phyloP scores from a whole-genome alignment of 2,797 vertebrate species.

The Pseudomugil tenellus region DNA sequence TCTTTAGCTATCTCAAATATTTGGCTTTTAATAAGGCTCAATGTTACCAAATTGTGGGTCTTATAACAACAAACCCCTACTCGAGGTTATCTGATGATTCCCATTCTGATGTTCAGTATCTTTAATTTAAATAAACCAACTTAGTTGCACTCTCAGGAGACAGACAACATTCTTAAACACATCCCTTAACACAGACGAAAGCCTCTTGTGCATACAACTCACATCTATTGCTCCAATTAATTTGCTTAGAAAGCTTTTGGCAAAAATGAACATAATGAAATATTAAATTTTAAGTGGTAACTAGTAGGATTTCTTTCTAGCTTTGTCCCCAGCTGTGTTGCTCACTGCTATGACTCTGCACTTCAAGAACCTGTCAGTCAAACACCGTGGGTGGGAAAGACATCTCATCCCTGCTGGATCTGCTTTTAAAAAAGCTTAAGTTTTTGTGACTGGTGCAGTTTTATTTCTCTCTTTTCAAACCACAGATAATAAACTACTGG shows the following conservation, averaged over 20 bases:
- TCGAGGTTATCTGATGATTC: slow-evolving; percentile 31
- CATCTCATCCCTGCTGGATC: neutral
- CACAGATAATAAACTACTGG: neutral
- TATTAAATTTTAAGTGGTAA: neutral
- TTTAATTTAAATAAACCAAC: slow-evolving; percentile 47
- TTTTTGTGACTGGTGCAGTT: slow-evolving; percentile 17
- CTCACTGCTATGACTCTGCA: neutral
- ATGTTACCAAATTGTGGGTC: slow-evolving; percentile 12
- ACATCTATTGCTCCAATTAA: slow-evolving; percentile 12
- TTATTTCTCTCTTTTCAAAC: neutral
- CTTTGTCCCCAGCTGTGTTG: neutral
- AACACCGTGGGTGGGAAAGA: slow-evolving; percentile 23
- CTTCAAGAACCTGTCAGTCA: slow-evolving; percentile 41
- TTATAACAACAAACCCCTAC: slow-evolving; percentile 31
- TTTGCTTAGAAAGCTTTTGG: slow-evolving; percentile 21
- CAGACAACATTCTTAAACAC: slow-evolving; percentile 6
- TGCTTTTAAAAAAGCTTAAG: slow-evolving; percentile 26
- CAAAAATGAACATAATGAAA: slow-evolving; percentile 16
- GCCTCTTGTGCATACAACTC: slow-evolving; percentile 26
- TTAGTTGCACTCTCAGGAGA: slow-evolving; percentile 26
- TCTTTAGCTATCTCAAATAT: slow-evolving; percentile 38
- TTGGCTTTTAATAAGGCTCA: slow-evolving; percentile 15
- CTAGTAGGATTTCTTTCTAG: neutral
- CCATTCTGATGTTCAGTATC: slow-evolving; percentile 2
- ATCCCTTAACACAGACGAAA: slow-evolving; percentile 7